Conservation (phyloP, 2,797 vertebrate species). For the Synanceia verrucosa region DNA sequence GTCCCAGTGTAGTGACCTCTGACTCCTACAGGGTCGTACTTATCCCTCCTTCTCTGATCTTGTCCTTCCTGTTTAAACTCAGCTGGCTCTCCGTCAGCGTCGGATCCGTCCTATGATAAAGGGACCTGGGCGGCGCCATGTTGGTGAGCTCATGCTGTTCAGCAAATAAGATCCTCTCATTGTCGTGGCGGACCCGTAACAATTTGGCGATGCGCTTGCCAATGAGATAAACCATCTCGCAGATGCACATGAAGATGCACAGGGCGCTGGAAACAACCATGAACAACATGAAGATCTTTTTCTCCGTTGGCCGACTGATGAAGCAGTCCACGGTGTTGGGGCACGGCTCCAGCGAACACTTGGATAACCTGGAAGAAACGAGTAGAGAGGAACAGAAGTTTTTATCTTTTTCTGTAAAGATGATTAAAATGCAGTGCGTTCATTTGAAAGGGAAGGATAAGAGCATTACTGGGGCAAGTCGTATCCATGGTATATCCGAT, state of each 20-base stretch:
- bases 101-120: conserved; percentile 47
- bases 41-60: background rate
- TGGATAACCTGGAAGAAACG: conserved; percentile 69
- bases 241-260: conserved; percentile 89
- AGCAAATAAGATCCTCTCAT: conserved; percentile 47
- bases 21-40: conserved; percentile 61
- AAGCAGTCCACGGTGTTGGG: conserved; percentile 92
- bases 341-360: conserved; percentile 87
- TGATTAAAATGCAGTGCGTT: background rate
- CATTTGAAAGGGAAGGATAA: background rate
- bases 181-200: conserved; percentile 8
- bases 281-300: conserved; percentile 92
- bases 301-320: conserved; percentile 91
- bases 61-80: conserved; percentile 49
- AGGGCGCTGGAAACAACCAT: conserved; percentile 87
- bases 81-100: conserved; percentile 48
- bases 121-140: conserved; percentile 41
- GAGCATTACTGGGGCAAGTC: conserved; percentile 81
- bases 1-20: conserved; percentile 9
- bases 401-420: background rate
- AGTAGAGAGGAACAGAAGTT: background rate
- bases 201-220: conserved; percentile 81
- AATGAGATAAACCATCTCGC: conserved; percentile 87
- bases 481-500: conserved; percentile 86
- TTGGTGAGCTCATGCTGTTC: conserved; percentile 57